A percentile compares a stretch with the other conserved stretches of the same genome.
These are phyloP conservation scores for Rynchops niger DNA, from an alignment of 2,113 vertebrate genomes.

Conservation along the genomic window DNA sequence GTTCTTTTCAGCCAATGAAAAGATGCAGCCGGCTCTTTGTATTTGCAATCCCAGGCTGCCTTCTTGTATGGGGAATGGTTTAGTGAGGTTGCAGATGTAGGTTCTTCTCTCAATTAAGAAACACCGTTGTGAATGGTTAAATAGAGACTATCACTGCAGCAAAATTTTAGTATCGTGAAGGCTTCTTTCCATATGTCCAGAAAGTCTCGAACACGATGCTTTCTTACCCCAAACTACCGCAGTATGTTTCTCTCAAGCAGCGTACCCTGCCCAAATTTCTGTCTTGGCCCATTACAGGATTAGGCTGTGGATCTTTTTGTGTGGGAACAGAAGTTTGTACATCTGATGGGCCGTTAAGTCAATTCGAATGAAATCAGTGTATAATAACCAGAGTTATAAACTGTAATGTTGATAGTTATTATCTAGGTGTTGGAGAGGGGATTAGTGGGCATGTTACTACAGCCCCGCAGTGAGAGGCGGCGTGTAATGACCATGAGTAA, in stretches of 20 bases:
- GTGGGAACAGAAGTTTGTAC: background rate
- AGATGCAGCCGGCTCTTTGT: background rate
- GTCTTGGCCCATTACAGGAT: accelerated
- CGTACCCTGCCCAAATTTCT: background rate
- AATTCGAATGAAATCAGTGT: background rate
- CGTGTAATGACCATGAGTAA: background rate
- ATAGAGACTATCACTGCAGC: accelerated
- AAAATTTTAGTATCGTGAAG: background rate
- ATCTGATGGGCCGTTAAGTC: background rate
- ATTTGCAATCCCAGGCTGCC: background rate
- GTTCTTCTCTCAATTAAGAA: background rate
- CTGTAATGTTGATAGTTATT: background rate
- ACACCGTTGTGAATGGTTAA: background rate
- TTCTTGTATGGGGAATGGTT: background rate
- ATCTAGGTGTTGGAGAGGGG: background rate
- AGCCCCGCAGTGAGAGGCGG: background rate
- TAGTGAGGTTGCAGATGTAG: background rate
- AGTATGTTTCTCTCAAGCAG: background rate
- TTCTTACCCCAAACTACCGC: background rate
- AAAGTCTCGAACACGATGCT: background rate
- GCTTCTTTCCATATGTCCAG: background rate
- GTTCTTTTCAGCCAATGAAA: background rate
- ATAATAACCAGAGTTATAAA: background rate
- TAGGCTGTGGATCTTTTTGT: background rate
- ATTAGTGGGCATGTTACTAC: background rate